These are phyloP conservation scores for Calameuta filiformis DNA, from an alignment of 2,888 invertebrate genomes.

Conservation along the genomic window DNA sequence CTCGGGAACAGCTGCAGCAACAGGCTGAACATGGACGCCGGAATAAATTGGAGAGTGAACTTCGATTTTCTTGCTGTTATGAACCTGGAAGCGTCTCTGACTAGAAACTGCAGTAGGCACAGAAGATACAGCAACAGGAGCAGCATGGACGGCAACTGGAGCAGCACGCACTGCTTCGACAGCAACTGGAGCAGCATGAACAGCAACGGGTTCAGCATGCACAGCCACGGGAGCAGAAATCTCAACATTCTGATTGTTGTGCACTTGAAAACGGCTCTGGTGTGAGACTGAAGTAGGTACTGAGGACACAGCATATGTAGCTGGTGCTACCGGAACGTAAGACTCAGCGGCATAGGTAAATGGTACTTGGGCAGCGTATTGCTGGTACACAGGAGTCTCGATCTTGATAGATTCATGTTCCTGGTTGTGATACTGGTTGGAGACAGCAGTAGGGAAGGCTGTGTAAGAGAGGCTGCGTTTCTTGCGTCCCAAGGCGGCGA, in stretches of 20 bases:
- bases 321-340: constrained; percentile 5
- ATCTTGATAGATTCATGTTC: constrained; percentile 14
- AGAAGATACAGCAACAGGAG: constrained; percentile 37
- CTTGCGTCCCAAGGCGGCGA: constrained; percentile 32
- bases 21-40: constrained; percentile 1
- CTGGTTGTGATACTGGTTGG: constrained; percentile 23
- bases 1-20: neutral
- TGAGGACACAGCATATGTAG: constrained; percentile 1
- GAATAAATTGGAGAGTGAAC: constrained; percentile 15
- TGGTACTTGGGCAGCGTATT: neutral
- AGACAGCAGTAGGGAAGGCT: constrained; percentile 18
- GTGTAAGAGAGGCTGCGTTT: constrained; percentile 33
- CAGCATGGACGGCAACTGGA: constrained; percentile 12
- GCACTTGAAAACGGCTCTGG: constrained; percentile 40
- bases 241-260: constrained; percentile 28
- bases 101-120: constrained; percentile 60
- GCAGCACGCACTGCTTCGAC: constrained; percentile 8
- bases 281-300: constrained; percentile 36
- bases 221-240: constrained; percentile 9
- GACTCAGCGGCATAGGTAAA: constrained; percentile 3
- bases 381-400: constrained; percentile 7
- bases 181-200: neutral
- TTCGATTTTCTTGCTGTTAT: constrained; percentile 23
- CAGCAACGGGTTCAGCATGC: constrained; percentile 10
- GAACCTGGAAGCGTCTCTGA: constrained; percentile 45